A percentile compares a stretch with the other conserved stretches of the same genome.
These are phyloP conservation scores for Drymonia ruficornis DNA, from an alignment of 2,888 invertebrate genomes.

Conservation along the genomic window DNA sequence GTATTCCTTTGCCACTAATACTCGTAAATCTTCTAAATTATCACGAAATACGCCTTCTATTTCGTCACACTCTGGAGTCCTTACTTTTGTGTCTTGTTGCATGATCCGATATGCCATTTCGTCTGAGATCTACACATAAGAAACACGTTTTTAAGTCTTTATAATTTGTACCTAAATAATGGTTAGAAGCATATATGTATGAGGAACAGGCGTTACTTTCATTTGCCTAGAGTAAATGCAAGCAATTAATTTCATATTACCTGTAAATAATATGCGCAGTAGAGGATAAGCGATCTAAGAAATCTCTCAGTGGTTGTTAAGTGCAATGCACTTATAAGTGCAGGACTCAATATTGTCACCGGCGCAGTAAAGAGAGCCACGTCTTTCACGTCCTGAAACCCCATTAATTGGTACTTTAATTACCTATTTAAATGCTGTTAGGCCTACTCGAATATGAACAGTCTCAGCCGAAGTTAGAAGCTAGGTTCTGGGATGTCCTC, in stretches of 20 bases:
- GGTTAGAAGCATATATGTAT: too few relatives aligned
- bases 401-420: too few relatives aligned
- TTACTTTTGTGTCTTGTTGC: conserved; percentile 78
- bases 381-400: conserved; percentile 68
- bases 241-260: conserved; percentile 50
- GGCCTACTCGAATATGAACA: too few relatives aligned
- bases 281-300: conserved; percentile 85
- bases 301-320: conserved; percentile 85
- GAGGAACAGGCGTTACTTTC: too few relatives aligned
- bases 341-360: conserved; percentile 73
- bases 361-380: conserved; percentile 84
- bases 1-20: conserved; percentile 86
- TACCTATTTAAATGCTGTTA: too few relatives aligned
- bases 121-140: conserved; percentile 77
- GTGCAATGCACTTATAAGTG: conserved; percentile 85
- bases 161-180: too few relatives aligned
- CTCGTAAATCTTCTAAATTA: conserved; percentile 83
- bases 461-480: too few relatives aligned
- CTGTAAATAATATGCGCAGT: conserved; percentile 86
- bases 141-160: too few relatives aligned
- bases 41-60: conserved; percentile 76
- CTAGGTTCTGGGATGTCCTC: too few relatives aligned
- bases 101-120: conserved; percentile 78
- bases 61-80: conserved; percentile 75
- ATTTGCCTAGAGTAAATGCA: too few relatives aligned